Evolutionary conservation across 2,113 vertebrate species (phyloP), one percentile per base, ranked within the genome.

Genomic region (Mustela nigripes): DNA sequence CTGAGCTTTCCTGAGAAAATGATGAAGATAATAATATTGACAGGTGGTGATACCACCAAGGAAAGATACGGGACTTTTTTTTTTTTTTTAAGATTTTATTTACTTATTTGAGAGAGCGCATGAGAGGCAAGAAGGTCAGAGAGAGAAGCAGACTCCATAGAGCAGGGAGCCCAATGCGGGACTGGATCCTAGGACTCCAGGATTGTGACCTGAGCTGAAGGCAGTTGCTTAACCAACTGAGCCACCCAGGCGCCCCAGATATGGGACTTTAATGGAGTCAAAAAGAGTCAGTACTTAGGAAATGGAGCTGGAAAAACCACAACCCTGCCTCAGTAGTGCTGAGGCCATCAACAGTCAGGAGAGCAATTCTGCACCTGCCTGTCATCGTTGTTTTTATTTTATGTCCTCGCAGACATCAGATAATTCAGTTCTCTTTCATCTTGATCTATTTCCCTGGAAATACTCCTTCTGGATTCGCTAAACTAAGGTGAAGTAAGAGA

Each of bases 401-500:
- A 18, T n/a, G 16, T 14, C 36, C 15, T 60, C 71, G 48, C 1
- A 39, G 18, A 53, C 26, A 48, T 48, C 62, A 69, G 18, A 79
- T 60, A 93, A 36, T 39, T 42, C 48, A 8, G 48, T 84, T 56
- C 63, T 67, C 81, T 94, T 87, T 84, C 90, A 63, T 76, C 69
- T 71, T 36, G 33, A 48, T 50, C n/a, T 56, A 36, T 39, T 24
- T 18, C 87, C 56, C 42, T 90, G 42, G 4, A 95, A 87, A 74
- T 50, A 69, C 1, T 58, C 42, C 60, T 92, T 96, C 67, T 48
- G 12, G 45, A 36, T 90, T 42, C 69, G 65, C 45, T 95, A 86
- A 87, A 88, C 71, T 67, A 97, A 94, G 10, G 4, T 82, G 81
- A 58, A 78, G 26, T 87, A 90, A 96, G 56, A 88, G 39, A 83